A percentile compares a stretch with the other conserved stretches of the same genome.
Evolutionary conservation across 2,888 invertebrate genomes (phyloP).

Genomic region (Cataglyphis albicans): DNA sequence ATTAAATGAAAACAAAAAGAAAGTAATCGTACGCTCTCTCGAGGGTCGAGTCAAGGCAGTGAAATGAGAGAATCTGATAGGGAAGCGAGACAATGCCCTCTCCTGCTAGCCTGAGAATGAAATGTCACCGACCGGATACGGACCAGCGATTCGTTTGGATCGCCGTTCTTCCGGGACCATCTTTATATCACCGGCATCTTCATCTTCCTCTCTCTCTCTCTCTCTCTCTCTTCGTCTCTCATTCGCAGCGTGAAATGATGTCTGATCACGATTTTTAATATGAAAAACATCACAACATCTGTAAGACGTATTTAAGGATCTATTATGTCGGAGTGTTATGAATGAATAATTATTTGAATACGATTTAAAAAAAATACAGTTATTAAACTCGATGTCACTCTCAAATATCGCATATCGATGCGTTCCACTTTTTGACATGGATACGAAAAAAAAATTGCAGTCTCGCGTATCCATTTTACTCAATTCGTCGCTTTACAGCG

Average conservation of each 20-base stretch:
- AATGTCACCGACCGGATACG: slow-evolving; percentile 83
- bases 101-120: slow-evolving; percentile 81
- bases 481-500: slow-evolving; percentile 26
- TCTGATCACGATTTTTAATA: slow-evolving; percentile 27
- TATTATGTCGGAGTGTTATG: neutral
- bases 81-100: slow-evolving; percentile 83
- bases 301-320: neutral
- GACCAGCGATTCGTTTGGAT: slow-evolving; percentile 80
- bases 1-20: slow-evolving; percentile 86
- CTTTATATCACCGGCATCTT: slow-evolving; percentile 69
- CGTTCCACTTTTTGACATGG: neutral
- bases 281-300: neutral
- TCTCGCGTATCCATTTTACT: slow-evolving; percentile 38
- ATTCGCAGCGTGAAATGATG: neutral
- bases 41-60: slow-evolving; percentile 82
- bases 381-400: neutral
- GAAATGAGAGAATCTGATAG: slow-evolving; percentile 85
- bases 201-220: slow-evolving; percentile 28
- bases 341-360: neutral
- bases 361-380: neutral
- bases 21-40: slow-evolving; percentile 85
- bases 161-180: slow-evolving; percentile 74
- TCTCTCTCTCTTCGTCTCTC: slow-evolving; percentile 11
- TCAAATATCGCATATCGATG: neutral
- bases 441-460: slow-evolving; percentile 12